Conservation (phyloP, 1,140 invertebrate species). For the Schlechtendalia chinensis region DNA sequence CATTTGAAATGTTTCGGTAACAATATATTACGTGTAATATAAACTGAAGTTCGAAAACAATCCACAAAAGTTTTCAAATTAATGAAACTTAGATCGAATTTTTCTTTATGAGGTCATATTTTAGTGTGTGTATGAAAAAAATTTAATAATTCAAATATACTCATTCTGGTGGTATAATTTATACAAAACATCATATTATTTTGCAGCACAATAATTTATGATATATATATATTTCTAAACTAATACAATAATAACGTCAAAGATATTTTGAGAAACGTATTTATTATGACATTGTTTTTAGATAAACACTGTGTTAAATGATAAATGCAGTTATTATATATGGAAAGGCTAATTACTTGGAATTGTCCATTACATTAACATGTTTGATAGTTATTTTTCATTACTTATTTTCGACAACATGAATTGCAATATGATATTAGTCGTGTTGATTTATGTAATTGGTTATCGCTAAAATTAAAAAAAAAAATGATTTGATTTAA, state of each 20-base stretch:
- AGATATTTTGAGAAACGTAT: background rate
- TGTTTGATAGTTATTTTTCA: too few relatives aligned
- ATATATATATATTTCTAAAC: too few relatives aligned
- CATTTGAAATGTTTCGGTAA: constrained; percentile 14
- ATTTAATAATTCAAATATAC: background rate
- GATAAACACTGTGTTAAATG: too few relatives aligned
- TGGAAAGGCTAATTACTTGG: background rate
- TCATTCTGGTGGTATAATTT: background rate
- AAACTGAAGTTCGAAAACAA: constrained; percentile 20
- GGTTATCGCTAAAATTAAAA: too few relatives aligned
- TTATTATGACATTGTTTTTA: background rate
- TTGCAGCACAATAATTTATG: background rate
- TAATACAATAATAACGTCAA: background rate
- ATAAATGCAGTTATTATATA: too few relatives aligned
- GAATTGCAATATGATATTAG: too few relatives aligned
- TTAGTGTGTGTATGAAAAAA: constrained; percentile 3
- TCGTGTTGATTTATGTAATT: too few relatives aligned
- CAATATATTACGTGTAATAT: constrained; percentile 18
- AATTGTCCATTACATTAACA: background rate
- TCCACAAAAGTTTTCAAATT: constrained; percentile 23
- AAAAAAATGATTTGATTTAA: too few relatives aligned
- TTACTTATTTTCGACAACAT: too few relatives aligned
- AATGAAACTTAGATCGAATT: constrained; percentile 26
- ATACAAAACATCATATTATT: background rate
- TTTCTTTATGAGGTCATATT: constrained; percentile 17